Percentiles rank a stretch among this genome's conserved stretches.
These are phyloP conservation scores for Drosophila nr. medialis DNA, from an alignment of 2,888 invertebrate genomes.

Conservation along the genomic window DNA sequence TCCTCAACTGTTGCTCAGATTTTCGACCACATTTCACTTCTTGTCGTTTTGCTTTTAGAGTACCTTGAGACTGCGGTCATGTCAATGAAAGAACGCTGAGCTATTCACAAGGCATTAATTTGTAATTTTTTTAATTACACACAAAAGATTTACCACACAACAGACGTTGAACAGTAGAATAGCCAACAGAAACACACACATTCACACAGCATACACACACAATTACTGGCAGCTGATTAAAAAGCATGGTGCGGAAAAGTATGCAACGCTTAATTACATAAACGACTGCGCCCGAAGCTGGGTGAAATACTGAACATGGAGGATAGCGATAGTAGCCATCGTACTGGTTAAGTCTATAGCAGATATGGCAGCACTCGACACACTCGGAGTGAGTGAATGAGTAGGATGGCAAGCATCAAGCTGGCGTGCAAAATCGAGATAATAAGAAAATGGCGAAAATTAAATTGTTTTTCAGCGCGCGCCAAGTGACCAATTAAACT, in stretches of 20 bases:
- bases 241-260: slow-evolving; percentile 60
- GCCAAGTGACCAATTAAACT: slow-evolving; percentile 78
- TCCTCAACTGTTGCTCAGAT: neutral
- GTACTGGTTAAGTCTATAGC: slow-evolving; percentile 23
- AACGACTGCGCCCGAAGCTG: slow-evolving; percentile 54
- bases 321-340: slow-evolving; percentile 16
- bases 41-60: slow-evolving; percentile 7
- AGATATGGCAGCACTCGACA: slow-evolving; percentile 29
- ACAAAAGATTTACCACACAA: slow-evolving; percentile 77
- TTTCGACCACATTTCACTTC: slow-evolving; percentile 18
- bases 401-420: slow-evolving; percentile 13
- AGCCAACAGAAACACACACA: slow-evolving; percentile 15
- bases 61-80: slow-evolving; percentile 27
- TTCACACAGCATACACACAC: neutral
- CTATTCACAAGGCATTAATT: slow-evolving; percentile 73
- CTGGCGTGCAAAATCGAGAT: slow-evolving; percentile 71
- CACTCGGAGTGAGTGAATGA: slow-evolving; percentile 4
- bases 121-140: slow-evolving; percentile 79
- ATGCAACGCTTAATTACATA: slow-evolving; percentile 75
- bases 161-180: slow-evolving; percentile 46
- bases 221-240: slow-evolving; percentile 56
- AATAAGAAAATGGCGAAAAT: slow-evolving; percentile 80
- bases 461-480: slow-evolving; percentile 75
- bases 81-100: slow-evolving; percentile 65
- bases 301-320: slow-evolving; percentile 27